These are phyloP conservation scores for Cossypha polioptera DNA, from an alignment of 2,797 vertebrate genomes.

Conservation along the genomic window DNA sequence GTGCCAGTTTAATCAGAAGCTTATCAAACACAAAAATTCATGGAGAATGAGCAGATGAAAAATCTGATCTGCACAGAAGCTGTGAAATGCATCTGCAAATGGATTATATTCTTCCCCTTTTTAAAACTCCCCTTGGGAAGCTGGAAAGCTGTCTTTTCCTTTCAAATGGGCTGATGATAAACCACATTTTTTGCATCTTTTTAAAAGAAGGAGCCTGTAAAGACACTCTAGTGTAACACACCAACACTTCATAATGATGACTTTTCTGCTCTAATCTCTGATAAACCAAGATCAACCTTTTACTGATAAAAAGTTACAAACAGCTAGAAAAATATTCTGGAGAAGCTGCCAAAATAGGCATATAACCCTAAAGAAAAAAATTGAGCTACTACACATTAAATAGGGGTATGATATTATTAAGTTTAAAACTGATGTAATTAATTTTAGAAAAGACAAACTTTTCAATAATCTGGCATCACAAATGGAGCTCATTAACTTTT, in stretches of 20 bases:
- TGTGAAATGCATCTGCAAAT: neutral
- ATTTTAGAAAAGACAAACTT: neutral
- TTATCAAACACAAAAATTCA: neutral
- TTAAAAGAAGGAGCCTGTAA: neutral
- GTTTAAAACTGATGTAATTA: neutral
- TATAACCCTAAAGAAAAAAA: neutral
- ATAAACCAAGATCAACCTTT: neutral
- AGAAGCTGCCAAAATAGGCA: neutral
- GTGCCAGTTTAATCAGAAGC: neutral
- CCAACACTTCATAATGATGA: neutral
- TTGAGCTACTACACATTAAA: neutral
- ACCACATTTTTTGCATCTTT: neutral
- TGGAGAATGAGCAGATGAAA: neutral
- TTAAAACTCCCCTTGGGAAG: neutral
- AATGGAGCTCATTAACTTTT: neutral
- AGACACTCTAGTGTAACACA: neutral
- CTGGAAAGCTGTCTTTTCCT: neutral
- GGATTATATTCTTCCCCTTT: neutral
- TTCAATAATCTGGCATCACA: neutral
- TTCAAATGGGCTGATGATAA: neutral
- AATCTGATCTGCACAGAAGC: neutral
- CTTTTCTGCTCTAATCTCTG: neutral
- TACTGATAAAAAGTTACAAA: neutral
- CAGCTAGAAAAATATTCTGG: neutral
- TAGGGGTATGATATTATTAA: accelerated